Base-by-base conservation (phyloP, 92 coral and sea anemone genomes). In the Palythoa heliodiscus region DNA sequence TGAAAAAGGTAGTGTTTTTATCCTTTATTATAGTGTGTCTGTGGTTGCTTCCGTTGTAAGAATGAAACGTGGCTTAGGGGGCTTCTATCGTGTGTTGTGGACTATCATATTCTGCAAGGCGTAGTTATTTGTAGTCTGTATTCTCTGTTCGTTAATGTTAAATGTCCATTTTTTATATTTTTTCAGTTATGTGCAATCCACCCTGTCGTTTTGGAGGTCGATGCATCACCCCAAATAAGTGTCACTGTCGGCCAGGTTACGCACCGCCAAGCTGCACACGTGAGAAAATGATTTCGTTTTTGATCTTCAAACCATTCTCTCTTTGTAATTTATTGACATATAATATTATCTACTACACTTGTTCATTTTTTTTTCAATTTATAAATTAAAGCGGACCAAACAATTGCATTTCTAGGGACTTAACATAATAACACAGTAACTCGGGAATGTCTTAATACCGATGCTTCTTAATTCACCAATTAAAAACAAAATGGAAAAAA, bases 221-320 rank as follows among this genome's bases (percentile, higher is more conserved):
- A 39, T 94, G 98, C 76, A 86, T 94, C 6, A 92, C 91, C 15
- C 98, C 98, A 5, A 82, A 90, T 76, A 67, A 48, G 63, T 94
- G 98, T 52, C 87, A 87, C 78, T 94, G 98, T 80, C 85, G 85
- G 35, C 70, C 90, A 52, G 98, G 98, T 61, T 94, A 88, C 63
- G 87, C 95, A 14, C 93, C 86, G 19, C 98, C 98, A 5, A 86
- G 86, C 78, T 94, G 98, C 78, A 88, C 89, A 87, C 95, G 98
- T 94, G 82, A 91, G 92, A 74, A 52, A 63, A 17, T 40, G 52
- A 11, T 14, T 37, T 25, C 12, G 73, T 37, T 29, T 13, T 1
- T 37, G 0, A 5, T 17, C 5, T 13, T 73, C 11, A 2, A 20
- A 35, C 57, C 58, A 20, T 52, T 43, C 29, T 25, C 57, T 39